Percentiles rank a stretch among this genome's conserved stretches.
Conservation (phyloP, 2,888 invertebrate genomes). For the Syritta pipiens region DNA sequence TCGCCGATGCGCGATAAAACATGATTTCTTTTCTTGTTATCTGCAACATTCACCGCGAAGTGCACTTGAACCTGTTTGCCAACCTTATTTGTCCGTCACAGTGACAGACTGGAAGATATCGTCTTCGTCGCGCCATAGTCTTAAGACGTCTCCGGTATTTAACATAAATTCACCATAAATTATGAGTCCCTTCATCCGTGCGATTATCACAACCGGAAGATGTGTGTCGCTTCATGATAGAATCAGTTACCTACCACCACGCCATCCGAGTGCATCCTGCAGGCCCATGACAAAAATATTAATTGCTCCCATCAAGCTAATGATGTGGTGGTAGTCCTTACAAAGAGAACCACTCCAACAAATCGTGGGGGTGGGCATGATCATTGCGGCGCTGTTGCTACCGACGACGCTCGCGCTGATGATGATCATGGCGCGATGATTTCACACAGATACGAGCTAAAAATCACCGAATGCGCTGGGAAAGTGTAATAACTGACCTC, state of each 20-base stretch:
- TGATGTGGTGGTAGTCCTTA: conserved; percentile 28
- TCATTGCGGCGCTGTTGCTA: neutral
- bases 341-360: neutral
- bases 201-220: conserved; percentile 59
- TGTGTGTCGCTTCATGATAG: conserved; percentile 39
- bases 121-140: conserved; percentile 45
- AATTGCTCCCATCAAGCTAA: conserved; percentile 63
- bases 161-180: conserved; percentile 62
- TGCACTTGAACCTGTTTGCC: conserved; percentile 63
- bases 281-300: conserved; percentile 56
- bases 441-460: conserved; percentile 40
- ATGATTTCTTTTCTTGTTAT: conserved; percentile 25
- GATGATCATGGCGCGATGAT: conserved; percentile 27
- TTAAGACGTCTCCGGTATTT: conserved; percentile 46
- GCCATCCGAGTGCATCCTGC: conserved; percentile 5
- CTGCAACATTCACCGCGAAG: conserved; percentile 36
- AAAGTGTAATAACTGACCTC: conserved; percentile 76
- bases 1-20: conserved; percentile 40
- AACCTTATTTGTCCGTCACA: conserved; percentile 42
- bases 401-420: conserved; percentile 3
- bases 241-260: conserved; percentile 7
- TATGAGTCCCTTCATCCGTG: conserved; percentile 30
- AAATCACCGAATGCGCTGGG: conserved; percentile 21
- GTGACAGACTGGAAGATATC: conserved; percentile 39
- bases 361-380: conserved; percentile 46